Evolutionary conservation across 2,888 invertebrate genomes (phyloP).

Genomic region (Neoitamus cyanurus): DNA sequence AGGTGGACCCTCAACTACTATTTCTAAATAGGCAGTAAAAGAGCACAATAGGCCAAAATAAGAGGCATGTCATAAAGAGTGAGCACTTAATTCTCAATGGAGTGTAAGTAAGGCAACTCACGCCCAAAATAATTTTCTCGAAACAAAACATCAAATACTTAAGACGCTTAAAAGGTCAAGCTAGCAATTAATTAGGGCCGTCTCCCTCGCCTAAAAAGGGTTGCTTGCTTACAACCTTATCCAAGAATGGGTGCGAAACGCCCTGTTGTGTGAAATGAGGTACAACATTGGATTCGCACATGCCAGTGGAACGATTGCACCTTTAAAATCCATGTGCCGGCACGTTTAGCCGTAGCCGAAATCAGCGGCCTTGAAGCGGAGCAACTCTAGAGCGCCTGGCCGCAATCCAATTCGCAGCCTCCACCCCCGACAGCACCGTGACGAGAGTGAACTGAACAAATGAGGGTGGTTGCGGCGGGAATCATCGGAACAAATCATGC

Average conservation of each 20-base stretch:
- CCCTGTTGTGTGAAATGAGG: constrained; percentile 1
- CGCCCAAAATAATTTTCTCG: too few species aligned
- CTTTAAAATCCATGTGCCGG: not conserved
- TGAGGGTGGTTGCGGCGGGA: constrained; percentile 10
- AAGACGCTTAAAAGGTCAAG: constrained; percentile 34
- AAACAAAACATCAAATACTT: not conserved
- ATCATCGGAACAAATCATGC: constrained; percentile 43
- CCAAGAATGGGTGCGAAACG: not conserved
- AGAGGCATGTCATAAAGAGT: too few species aligned
- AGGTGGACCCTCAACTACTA: too few species aligned
- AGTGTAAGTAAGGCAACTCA: too few species aligned
- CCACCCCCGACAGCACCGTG: not conserved
- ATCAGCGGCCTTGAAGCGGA: not conserved
- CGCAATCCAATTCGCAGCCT: not conserved
- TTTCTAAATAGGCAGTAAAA: too few species aligned
- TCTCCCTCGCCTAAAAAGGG: not conserved
- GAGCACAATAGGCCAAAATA: too few species aligned
- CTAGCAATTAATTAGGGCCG: constrained; percentile 20
- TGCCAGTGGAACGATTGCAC: not conserved
- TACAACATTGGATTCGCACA: constrained; percentile 9
- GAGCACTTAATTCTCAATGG: too few species aligned
- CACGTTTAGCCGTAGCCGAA: not conserved
- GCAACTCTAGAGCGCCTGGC: not conserved
- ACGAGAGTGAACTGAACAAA: not conserved
- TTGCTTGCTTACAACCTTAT: not conserved